Base-by-base conservation (phyloP, 2,888 invertebrate genomes). In the Parnassius orleans region DNA sequence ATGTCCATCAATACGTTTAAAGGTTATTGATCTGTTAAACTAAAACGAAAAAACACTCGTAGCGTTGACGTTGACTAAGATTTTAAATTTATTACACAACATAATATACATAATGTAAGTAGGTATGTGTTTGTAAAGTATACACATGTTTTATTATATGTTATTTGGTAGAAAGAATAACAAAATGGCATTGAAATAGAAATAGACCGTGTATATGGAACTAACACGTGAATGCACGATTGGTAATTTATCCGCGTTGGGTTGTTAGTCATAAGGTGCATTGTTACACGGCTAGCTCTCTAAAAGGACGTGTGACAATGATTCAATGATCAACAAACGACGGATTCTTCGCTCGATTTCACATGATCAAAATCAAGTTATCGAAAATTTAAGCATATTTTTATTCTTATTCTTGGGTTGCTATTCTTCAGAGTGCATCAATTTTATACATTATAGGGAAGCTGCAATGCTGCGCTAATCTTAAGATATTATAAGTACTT, bases 241-340 rank as follows among this genome's bases (percentile, higher is more conserved):
- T 59, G 54, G 50, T 60, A 61, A 66, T 60, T 63, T 50, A 60
- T 53, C 57, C 57, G 63, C 68, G 61, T 33, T 68, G 67, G 63
- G 65, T 65, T 57, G 65, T 61, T 63, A 60, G 64, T 69, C 68
- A 71, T 68, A 69, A 57, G 24, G 63, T 58, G 64, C 68, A 68
- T 69, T 69, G 69, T 70, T 63, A 63, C 33, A 53, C 41, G 43
- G 47, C 57, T 61, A 50, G 57, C 53, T 53, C n/a, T 48, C 46
- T 46, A 56, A 63, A 66, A 69, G 66, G 65, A 65, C 65, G 50
- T 15, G 50, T 53, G 15, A 47, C 52, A 53, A 57, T 61, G 57
- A 58, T 61, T 59, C 60, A 60, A 56, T 55, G 51, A 54, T n/a
- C 33, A 53, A 61, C 60, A 65, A 62, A 63, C 53, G 59, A 61